These are phyloP conservation scores for Cyphomyrmex costatus DNA, from an alignment of 1,140 invertebrate species.

Conservation along the genomic window DNA sequence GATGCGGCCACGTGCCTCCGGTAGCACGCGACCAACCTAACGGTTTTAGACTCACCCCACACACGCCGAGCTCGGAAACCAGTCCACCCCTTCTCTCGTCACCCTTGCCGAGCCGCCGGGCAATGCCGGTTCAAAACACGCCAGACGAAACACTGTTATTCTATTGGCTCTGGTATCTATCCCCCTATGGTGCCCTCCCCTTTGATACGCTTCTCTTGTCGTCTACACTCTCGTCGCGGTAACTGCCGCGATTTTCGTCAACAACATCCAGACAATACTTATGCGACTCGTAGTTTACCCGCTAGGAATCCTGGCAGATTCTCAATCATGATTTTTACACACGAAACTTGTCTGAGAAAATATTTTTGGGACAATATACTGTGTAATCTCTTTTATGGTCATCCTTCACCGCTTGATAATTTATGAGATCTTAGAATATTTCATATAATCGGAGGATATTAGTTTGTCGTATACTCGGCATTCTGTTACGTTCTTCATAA, in stretches of 20 bases:
- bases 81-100: slow-evolving; percentile 85
- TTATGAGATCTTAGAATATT: background rate
- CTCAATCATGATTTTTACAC: slow-evolving; percentile 1
- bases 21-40: slow-evolving; percentile 86
- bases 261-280: slow-evolving; percentile 71
- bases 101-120: slow-evolving; percentile 79
- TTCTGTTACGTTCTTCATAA: background rate
- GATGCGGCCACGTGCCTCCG: slow-evolving; percentile 82
- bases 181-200: slow-evolving; percentile 73
- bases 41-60: slow-evolving; percentile 84
- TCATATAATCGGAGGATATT: background rate
- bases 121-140: slow-evolving; percentile 81
- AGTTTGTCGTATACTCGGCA: background rate
- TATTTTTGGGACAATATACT: background rate
- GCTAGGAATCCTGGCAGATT: background rate
- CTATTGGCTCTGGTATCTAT: slow-evolving; percentile 80
- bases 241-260: slow-evolving; percentile 32
- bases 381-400: background rate
- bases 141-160: slow-evolving; percentile 84
- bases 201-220: slow-evolving; percentile 55
- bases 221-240: slow-evolving; percentile 48
- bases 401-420: background rate
- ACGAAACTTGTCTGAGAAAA: background rate
- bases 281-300: background rate
- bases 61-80: slow-evolving; percentile 79